These are phyloP conservation scores for Heliconius ethilla DNA, from an alignment of 2,888 invertebrate species.

Conservation along the genomic window DNA sequence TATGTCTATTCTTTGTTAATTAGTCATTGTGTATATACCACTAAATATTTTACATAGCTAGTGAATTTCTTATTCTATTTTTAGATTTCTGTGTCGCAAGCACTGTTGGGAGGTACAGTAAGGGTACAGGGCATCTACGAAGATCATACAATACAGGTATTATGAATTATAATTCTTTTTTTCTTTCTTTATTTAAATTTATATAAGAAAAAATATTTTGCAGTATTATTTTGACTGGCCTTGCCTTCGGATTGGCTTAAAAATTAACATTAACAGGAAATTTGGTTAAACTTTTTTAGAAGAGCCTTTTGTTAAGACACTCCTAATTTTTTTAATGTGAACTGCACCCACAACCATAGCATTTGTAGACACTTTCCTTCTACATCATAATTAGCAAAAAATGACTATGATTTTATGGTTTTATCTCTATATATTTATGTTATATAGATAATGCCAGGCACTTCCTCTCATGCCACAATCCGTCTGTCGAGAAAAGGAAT, in stretches of 20 bases:
- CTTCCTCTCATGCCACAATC: conserved; percentile 95
- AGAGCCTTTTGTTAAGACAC: background rate
- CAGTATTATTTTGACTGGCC: background rate
- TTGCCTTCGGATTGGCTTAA: background rate
- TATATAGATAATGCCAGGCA: conserved; percentile 91
- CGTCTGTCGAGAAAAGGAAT: conserved; percentile 95
- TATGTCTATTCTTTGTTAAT: too few species aligned
- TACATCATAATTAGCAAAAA: background rate
- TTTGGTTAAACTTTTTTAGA: background rate
- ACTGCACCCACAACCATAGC: too few species aligned
- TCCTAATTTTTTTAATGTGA: background rate
- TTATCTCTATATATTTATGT: conserved; percentile 23
- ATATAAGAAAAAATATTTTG: background rate
- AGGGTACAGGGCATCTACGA: conserved; percentile 97
- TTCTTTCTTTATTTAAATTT: too few species aligned
- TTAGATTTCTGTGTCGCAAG: conserved; percentile 93
- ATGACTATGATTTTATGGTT: background rate
- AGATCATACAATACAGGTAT: conserved; percentile 93
- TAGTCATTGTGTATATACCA: too few species aligned
- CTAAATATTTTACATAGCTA: background rate
- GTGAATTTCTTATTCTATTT: conserved; percentile 58
- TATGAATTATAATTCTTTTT: background rate
- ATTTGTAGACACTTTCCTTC: background rate
- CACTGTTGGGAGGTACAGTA: conserved; percentile 95
- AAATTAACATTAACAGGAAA: background rate